These are phyloP conservation scores for Clunio marinus DNA, from an alignment of 2,888 invertebrate genomes.

Conservation along the genomic window DNA sequence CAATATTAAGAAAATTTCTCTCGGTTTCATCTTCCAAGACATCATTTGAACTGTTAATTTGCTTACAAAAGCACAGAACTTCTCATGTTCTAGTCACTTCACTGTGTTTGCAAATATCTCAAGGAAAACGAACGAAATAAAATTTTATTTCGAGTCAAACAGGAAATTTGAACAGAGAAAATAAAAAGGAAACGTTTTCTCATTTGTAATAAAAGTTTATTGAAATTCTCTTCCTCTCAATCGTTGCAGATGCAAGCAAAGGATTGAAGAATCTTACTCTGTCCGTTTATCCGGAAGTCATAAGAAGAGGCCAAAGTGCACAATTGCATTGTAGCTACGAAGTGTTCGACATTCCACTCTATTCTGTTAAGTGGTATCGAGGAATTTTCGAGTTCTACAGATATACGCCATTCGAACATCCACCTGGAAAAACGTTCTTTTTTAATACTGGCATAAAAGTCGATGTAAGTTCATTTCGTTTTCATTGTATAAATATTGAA, in stretches of 20 bases:
- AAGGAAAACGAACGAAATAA: background rate
- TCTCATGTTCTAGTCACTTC: too few relatives aligned
- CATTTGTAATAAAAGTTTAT: background rate
- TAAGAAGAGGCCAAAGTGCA: constrained; percentile 59
- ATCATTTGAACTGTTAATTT: background rate
- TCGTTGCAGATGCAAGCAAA: constrained; percentile 55
- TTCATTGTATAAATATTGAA: background rate
- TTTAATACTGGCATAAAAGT: constrained; percentile 60
- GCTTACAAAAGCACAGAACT: background rate
- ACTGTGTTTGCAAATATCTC: background rate
- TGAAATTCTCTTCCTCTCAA: constrained; percentile 26
- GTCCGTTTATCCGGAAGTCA: constrained; percentile 59
- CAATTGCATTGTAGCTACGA: constrained; percentile 60
- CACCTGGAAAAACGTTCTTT: constrained; percentile 62
- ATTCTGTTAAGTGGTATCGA: constrained; percentile 67
- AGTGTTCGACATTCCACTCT: constrained; percentile 62
- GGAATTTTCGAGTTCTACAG: constrained; percentile 66
- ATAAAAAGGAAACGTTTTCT: background rate
- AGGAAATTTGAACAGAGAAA: background rate
- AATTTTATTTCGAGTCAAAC: background rate
- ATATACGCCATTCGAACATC: constrained; percentile 62
- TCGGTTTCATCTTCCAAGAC: background rate
- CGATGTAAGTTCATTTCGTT: constrained; percentile 55
- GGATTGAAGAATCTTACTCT: constrained; percentile 54
- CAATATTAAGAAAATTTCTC: background rate